Conservation (phyloP, 2,888 invertebrate genomes). For the Leptinotarsa juncta region DNA sequence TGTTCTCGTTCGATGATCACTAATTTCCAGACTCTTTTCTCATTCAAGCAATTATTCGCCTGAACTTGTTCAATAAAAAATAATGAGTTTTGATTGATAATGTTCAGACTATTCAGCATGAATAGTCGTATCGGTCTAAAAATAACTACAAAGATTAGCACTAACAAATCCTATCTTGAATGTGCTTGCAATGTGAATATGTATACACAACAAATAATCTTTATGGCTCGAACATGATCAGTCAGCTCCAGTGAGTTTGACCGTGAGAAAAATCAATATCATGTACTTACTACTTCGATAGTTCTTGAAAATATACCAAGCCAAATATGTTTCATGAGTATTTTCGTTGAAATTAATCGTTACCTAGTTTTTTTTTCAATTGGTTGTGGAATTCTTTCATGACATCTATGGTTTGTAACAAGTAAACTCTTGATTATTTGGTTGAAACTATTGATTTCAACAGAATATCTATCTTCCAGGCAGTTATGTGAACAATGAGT, state of each 20-base stretch:
- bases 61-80: background rate
- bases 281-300: background rate
- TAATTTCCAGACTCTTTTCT: background rate
- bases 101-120: background rate
- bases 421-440: too few relatives aligned
- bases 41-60: background rate
- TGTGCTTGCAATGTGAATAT: background rate
- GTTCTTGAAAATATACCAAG: background rate
- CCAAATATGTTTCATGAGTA: background rate
- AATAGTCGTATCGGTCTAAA: background rate
- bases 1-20: too few relatives aligned
- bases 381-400: too few relatives aligned
- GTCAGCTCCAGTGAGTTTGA: background rate
- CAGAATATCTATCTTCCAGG: too few relatives aligned
- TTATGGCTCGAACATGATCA: background rate
- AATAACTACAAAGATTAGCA: conserved; percentile 1
- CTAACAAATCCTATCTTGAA: background rate
- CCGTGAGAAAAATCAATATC: background rate
- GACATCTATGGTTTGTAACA: too few relatives aligned
- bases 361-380: too few relatives aligned
- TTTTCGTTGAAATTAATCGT: background rate
- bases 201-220: background rate
- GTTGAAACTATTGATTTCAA: too few relatives aligned
- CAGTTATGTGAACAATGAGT: too few relatives aligned
- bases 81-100: background rate